Percentiles rank a stretch among this genome's conserved stretches.
phyloP scores from a whole-genome alignment of 2,797 vertebrate species.

The Sebastes melanostomus region DNA sequence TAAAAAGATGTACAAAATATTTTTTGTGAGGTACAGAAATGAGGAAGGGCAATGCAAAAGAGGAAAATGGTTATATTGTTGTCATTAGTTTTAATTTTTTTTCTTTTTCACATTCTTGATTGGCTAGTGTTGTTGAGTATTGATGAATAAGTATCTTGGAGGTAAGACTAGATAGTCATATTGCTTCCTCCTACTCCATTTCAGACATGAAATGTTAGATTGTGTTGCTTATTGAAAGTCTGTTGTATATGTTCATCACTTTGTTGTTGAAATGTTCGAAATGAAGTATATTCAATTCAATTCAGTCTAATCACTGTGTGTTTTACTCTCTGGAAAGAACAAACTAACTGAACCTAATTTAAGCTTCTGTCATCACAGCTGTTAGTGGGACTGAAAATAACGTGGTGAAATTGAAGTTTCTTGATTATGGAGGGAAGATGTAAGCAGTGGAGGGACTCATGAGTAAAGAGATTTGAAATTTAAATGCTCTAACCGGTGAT shows the following conservation, averaged over 20 bases:
- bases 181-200: not conserved
- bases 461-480: not conserved
- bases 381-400: slow-evolving; percentile 9
- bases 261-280: not conserved
- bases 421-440: slow-evolving; percentile 1
- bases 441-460: not conserved
- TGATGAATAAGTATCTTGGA: not conserved
- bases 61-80: not conserved
- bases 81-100: not conserved
- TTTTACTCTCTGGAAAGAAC: not conserved
- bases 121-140: not conserved
- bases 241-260: not conserved
- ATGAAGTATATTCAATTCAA: not conserved
- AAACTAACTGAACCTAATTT: not conserved
- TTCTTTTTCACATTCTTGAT: not conserved
- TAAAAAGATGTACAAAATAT: too few relatives aligned
- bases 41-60: not conserved
- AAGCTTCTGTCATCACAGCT: not conserved
- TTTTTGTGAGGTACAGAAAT: not conserved
- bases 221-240: not conserved
- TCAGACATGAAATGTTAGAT: not conserved
- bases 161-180: not conserved
- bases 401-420: not conserved
- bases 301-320: not conserved
- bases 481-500: slow-evolving; percentile 84